Evolutionary conservation across 2,113 vertebrate genomes (phyloP), one percentile per base, ranked within the genome.

Genomic region (Trachemys scripta): DNA sequence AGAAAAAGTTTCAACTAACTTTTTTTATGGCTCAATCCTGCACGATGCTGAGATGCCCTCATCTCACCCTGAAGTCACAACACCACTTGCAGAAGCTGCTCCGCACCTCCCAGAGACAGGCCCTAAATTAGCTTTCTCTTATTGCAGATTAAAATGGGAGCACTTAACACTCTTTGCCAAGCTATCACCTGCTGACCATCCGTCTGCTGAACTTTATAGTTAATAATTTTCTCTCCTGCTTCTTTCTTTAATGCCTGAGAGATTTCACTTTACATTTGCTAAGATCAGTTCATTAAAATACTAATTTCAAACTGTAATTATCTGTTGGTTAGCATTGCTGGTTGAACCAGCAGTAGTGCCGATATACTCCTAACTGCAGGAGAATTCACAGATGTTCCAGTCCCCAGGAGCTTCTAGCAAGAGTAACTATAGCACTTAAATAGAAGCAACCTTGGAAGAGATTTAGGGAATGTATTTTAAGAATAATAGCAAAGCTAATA

Each of bases 251-350:
- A 97, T 96, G 96, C 97, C 98, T 97, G 90, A 53, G 98, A 98
- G 98, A 98, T 91, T 98, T 97, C 6, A 3, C 95, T 97, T 97
- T 97, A 96, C 92, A 84, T 98, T 98, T 98, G 83, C 94, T 82
- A 96, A 97, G 97, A 97, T 95, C 96, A 96, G 96, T 97, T 98
- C 97, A 98, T 98, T 98, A 98, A 98, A 98, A 98, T 94, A 95
- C 97, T 98, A 98, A 98, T 98, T 98, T 98, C 94, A 35, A 91
- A 95, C 90, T 80, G 97, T 98, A 98, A 98, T 98, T 98, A 98
- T 98, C 97, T 97, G 96, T 96, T 97, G 91, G 98, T 90, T 98
- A 97, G 93, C 84, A 65, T 25, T 91, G 42, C 91, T 0, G 17
- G 82, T 49, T 84, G 91, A 97, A 91, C 42, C 84, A 82, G 94